A percentile compares a stretch with the other conserved stretches of the same genome.
phyloP scores from a whole-genome alignment of 2,113 vertebrate genomes.

The Tetrao urogallus region DNA sequence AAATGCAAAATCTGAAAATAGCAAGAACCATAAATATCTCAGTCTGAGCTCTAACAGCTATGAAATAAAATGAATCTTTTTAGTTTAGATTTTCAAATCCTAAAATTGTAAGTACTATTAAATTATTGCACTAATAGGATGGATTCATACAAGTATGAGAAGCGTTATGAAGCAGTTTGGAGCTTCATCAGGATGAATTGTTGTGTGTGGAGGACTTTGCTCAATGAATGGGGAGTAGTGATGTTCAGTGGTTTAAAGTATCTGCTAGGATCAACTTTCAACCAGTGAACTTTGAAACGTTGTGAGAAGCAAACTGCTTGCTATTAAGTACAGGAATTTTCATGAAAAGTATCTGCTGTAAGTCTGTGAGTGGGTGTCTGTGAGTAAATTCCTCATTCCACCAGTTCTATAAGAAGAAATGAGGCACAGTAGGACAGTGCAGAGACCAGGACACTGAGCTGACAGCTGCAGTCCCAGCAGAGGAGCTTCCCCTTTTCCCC shows the following conservation, averaged over 20 bases:
- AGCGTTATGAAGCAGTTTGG: not conserved
- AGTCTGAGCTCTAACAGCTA: not conserved
- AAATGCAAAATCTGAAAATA: not conserved
- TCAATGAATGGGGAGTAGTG: not conserved
- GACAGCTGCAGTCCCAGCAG: not conserved
- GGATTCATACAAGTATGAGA: not conserved
- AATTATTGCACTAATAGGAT: not conserved
- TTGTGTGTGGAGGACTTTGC: not conserved
- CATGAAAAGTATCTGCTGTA: not conserved
- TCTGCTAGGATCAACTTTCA: not conserved
- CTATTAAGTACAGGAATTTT: not conserved
- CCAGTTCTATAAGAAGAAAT: not conserved
- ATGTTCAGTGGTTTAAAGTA: not conserved
- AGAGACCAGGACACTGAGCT: not conserved
- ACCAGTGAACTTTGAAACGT: not conserved
- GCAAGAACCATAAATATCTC: not conserved
- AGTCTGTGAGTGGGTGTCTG: not conserved
- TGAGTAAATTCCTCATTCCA: not conserved
- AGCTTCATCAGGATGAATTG: not conserved
- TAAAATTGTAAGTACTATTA: not conserved
- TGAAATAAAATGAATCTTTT: not conserved
- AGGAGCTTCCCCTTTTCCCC: not conserved
- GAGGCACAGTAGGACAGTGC: not conserved
- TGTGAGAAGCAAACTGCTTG: not conserved
- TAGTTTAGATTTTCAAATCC: not conserved